Percentiles rank a stretch among this genome's conserved stretches.
These are phyloP conservation scores for Nasonia vitripennis DNA, from an alignment of 1,140 invertebrate genomes.

Conservation along the genomic window DNA sequence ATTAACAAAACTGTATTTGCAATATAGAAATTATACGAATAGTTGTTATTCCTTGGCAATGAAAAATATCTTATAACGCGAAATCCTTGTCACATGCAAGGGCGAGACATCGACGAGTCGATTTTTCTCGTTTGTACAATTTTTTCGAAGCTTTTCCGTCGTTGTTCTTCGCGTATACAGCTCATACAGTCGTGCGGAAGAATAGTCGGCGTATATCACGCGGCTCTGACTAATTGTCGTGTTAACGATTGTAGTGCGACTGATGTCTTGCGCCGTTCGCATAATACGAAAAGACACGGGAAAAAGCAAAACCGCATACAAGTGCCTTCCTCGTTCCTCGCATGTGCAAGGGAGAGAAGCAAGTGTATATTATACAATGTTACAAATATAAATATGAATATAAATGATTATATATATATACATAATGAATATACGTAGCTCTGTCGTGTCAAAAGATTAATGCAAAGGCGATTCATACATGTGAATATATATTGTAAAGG, in stretches of 20 bases:
- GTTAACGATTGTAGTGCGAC: constrained; percentile 16
- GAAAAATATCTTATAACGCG: constrained; percentile 42
- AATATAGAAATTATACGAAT: constrained; percentile 35
- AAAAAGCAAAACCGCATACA: constrained; percentile 22
- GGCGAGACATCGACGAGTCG: neutral
- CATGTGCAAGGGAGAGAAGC: neutral
- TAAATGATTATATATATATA: constrained; percentile 36
- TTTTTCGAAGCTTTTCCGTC: neutral
- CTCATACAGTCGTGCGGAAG: neutral
- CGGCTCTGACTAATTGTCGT: neutral
- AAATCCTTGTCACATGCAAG: neutral
- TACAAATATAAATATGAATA: constrained; percentile 48
- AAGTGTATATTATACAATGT: constrained; percentile 49
- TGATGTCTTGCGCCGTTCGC: neutral
- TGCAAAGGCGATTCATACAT: constrained; percentile 58
- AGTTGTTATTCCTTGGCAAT: constrained; percentile 45
- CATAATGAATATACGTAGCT: neutral
- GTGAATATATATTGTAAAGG: constrained; percentile 65
- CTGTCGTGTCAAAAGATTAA: constrained; percentile 35
- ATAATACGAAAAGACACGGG: neutral
- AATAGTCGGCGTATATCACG: constrained; percentile 8
- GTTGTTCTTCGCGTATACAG: neutral
- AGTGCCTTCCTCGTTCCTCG: constrained; percentile 47
- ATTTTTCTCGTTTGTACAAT: neutral
- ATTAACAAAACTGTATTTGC: constrained; percentile 45